phyloP scores from a whole-genome alignment of 2,113 vertebrate genomes.

The Galemys pyrenaicus region DNA sequence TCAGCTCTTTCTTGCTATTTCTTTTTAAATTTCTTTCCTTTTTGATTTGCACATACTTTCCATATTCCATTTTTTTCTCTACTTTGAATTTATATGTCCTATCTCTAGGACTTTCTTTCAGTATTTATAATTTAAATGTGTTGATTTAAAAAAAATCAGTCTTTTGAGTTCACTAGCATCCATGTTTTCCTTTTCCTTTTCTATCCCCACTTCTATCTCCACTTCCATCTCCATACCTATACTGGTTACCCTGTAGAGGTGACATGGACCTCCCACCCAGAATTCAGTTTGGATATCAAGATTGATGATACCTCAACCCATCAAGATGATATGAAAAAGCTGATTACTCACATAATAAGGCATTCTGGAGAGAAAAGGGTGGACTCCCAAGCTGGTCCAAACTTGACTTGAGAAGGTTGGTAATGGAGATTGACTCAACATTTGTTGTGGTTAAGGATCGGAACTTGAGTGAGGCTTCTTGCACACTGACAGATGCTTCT shows the following conservation, averaged over 20 bases:
- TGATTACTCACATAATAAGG: not conserved
- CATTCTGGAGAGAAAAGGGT: not conserved
- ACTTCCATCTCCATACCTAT: not conserved
- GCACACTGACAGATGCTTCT: fast-evolving
- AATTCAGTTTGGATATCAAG: not conserved
- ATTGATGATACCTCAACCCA: not conserved
- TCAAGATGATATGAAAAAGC: not conserved
- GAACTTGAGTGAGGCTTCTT: not conserved
- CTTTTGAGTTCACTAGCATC: not conserved
- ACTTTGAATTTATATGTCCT: not conserved
- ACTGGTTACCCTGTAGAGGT: not conserved
- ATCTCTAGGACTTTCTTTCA: not conserved
- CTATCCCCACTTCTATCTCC: not conserved
- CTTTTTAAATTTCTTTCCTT: not conserved
- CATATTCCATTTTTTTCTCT: not conserved
- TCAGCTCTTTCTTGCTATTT: not conserved
- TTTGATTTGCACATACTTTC: not conserved
- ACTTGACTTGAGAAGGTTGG: not conserved
- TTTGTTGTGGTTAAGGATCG: not conserved
- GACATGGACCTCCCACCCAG: not conserved
- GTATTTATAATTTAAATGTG: not conserved
- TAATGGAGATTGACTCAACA: not conserved
- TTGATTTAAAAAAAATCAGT: not conserved
- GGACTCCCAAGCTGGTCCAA: not conserved
- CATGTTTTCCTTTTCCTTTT: not conserved